Conservation (phyloP, 2,113 vertebrate genomes). For the Toxotes chatareus region DNA sequence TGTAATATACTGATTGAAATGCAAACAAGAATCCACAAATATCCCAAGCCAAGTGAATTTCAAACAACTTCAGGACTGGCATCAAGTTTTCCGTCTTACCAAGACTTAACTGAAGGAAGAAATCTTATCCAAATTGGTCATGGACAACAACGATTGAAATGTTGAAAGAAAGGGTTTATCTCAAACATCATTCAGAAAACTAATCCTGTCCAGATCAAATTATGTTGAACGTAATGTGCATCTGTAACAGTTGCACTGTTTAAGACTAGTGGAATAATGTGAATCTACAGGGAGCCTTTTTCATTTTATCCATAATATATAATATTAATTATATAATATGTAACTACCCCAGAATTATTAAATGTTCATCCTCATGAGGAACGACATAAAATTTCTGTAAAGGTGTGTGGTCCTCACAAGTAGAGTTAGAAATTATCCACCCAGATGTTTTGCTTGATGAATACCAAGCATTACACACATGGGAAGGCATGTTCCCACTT, state of each 20-base stretch:
- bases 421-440: not conserved
- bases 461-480: constrained; percentile 43
- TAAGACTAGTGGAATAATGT: constrained; percentile 35
- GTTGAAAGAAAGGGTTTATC: not conserved
- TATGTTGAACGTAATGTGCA: not conserved
- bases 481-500: constrained; percentile 33
- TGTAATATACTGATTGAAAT: constrained; percentile 35
- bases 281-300: constrained; percentile 25
- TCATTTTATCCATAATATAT: constrained; percentile 6
- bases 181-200: constrained; percentile 15
- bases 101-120: constrained; percentile 10
- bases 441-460: constrained; percentile 57
- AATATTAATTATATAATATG: too few relatives aligned
- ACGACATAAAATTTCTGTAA: not conserved
- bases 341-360: constrained; percentile 3
- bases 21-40: constrained; percentile 16
- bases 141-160: not conserved
- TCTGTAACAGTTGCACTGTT: constrained; percentile 41
- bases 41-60: not conserved
- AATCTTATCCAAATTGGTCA: constrained; percentile 14
- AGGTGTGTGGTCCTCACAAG: constrained; percentile 18
- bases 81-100: constrained; percentile 12
- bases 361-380: constrained; percentile 5
- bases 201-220: constrained; percentile 21
- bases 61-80: constrained; percentile 11